phyloP scores from a whole-genome alignment of 1,140 invertebrate species.

The Pygmarrhopalites habei region DNA sequence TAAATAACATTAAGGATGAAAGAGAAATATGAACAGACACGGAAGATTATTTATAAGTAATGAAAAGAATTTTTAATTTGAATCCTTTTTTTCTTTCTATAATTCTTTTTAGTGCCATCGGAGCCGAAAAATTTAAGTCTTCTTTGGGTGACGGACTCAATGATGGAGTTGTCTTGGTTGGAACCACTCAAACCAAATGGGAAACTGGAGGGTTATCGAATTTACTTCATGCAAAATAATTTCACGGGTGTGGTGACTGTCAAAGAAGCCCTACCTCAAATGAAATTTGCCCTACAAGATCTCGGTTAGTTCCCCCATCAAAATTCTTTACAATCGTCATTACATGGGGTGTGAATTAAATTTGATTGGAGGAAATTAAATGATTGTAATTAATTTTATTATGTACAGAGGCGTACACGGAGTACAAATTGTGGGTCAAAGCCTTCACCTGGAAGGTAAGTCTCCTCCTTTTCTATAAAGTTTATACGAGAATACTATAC shows the following conservation, averaged over 20 bases:
- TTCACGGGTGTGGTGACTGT: slow-evolving; percentile 57
- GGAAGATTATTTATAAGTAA: neutral
- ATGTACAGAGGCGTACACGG: slow-evolving; percentile 66
- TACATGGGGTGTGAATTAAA: too few species aligned
- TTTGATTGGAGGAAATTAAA: too few species aligned
- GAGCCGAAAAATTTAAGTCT: slow-evolving; percentile 72
- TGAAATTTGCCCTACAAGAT: slow-evolving; percentile 44
- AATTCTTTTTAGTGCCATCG: slow-evolving; percentile 41
- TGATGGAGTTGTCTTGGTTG: slow-evolving; percentile 69
- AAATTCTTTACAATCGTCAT: too few species aligned
- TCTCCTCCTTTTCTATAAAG: too few species aligned
- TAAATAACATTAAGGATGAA: too few species aligned
- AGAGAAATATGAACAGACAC: too few species aligned
- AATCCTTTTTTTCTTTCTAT: neutral
- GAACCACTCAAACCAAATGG: slow-evolving; percentile 66
- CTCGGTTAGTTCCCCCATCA: slow-evolving; percentile 60
- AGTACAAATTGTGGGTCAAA: slow-evolving; percentile 79
- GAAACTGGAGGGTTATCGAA: slow-evolving; percentile 59
- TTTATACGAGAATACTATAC: too few species aligned
- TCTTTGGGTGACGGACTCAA: slow-evolving; percentile 62
- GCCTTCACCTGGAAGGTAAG: slow-evolving; percentile 65
- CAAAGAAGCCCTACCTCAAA: slow-evolving; percentile 41
- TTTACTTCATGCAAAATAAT: slow-evolving; percentile 62
- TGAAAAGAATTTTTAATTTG: neutral
- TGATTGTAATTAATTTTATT: slow-evolving; percentile 29